Base-by-base conservation (phyloP, 2,797 vertebrate species). In the Sebastes jordani region DNA sequence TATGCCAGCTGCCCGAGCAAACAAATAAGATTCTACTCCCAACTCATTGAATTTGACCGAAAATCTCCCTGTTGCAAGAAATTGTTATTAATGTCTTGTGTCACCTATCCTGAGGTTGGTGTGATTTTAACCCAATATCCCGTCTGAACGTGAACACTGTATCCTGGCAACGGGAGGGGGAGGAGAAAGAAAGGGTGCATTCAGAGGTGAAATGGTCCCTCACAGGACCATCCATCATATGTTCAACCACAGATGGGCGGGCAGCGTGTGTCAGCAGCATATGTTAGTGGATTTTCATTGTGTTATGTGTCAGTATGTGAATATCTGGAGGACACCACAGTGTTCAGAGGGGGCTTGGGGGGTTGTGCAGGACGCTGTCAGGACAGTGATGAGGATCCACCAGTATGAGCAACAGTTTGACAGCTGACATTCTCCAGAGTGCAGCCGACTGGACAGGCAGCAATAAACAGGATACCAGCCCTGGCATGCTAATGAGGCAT, bases 391-490 rank as follows among this genome's bases (percentile, higher is more conserved):
- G 46, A 68, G 56, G 29, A 74, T 72, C 61, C 56, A 73, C 16
- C 60, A 74, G 38, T 60, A 18, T 18, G 25, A 71, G 71, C 67
- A 77, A 42, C 55, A 66, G 69, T 82, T 80, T 85, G 82, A 86
- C 82, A 86, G 76, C 80, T 81, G 71, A 86, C 54, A 61, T 74
- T 90, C 80, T 79, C 88, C 68, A 78, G 80, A 66, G 85, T 42
- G 25, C 60, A 70, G 56, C 14, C 2, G 20, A 63, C 29, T 77
- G 64, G 71, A 80, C 71, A 63, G 73, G 34, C 72, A 82, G 77
- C 32, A 62, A 36, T 61, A 72, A 89, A 87, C 86, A 76, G 71
- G 82, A 85, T 25, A 30, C 23, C 52, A 61, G 62, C 72, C 34
- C 14, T 16, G 71, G 67, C 71, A 89, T 87, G 83, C 65, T 78